These are phyloP conservation scores for Drymonia ruficornis DNA, from an alignment of 2,888 invertebrate species.

Conservation along the genomic window DNA sequence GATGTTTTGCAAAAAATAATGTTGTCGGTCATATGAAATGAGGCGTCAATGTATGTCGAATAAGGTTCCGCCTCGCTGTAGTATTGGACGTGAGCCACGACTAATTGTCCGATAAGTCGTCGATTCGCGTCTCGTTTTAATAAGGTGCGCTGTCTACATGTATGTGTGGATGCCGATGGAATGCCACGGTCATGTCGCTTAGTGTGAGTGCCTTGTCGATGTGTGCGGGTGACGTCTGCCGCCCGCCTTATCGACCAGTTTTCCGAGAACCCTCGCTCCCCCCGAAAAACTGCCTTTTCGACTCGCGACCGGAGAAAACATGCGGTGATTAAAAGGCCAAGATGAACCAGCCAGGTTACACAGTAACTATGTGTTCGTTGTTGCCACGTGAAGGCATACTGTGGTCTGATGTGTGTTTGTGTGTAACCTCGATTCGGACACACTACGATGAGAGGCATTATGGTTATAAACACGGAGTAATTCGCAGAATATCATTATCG, in stretches of 20 bases:
- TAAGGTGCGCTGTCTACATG: conserved; percentile 80
- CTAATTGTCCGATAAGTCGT: conserved; percentile 85
- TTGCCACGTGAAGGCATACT: conserved; percentile 78
- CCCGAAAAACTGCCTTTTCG: conserved; percentile 41
- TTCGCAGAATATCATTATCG: conserved; percentile 82
- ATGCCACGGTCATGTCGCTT: conserved; percentile 76
- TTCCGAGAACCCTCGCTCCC: conserved; percentile 51
- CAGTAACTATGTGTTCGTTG: conserved; percentile 73
- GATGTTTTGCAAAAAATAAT: neutral
- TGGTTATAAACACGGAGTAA: conserved; percentile 80
- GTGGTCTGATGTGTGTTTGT: conserved; percentile 62
- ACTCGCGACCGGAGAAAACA: conserved; percentile 51
- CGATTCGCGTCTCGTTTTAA: conserved; percentile 85
- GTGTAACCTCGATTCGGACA: conserved; percentile 83
- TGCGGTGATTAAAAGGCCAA: conserved; percentile 61
- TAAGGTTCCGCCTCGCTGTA: conserved; percentile 56
- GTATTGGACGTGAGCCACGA: conserved; percentile 76
- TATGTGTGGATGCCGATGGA: conserved; percentile 79
- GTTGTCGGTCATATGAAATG: conserved; percentile 9
- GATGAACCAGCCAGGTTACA: conserved; percentile 52
- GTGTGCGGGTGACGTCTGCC: conserved; percentile 83
- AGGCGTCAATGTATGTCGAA: conserved; percentile 67
- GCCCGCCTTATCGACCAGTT: conserved; percentile 62
- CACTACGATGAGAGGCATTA: conserved; percentile 72
- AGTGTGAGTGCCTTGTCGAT: conserved; percentile 55